Evolutionary conservation across 23 tunicate species (phyloP).

Genomic region (Phallusia fumigata): DNA sequence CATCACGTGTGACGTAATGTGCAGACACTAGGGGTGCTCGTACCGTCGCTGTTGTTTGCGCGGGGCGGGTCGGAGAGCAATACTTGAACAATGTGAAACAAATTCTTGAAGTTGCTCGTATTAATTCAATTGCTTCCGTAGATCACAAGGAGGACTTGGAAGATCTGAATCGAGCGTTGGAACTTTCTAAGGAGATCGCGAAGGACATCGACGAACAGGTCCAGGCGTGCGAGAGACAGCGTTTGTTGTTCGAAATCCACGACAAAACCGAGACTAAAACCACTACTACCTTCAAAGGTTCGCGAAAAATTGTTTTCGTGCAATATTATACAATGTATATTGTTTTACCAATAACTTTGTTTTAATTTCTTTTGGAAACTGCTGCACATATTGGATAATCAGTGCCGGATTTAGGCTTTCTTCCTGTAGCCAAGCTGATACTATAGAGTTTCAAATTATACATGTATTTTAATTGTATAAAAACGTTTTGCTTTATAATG

Average conservation of each 20-base stretch:
- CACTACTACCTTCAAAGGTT: conserved; percentile 70
- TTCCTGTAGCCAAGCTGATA: too few relatives aligned
- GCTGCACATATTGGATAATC: too few relatives aligned
- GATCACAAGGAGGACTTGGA: conserved; percentile 70
- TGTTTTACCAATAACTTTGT: too few relatives aligned
- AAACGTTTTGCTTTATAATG: too few relatives aligned
- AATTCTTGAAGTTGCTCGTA: too few relatives aligned
- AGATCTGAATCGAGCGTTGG: conserved; percentile 59
- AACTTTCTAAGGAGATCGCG: conserved; percentile 58
- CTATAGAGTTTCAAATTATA: too few relatives aligned
- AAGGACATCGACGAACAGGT: conserved; percentile 91
- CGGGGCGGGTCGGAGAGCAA: conserved; percentile 44
- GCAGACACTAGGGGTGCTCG: conserved; percentile 41
- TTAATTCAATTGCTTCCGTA: too few relatives aligned
- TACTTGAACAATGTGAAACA: not conserved
- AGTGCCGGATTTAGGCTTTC: too few relatives aligned
- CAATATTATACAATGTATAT: not conserved
- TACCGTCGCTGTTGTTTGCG: conserved; percentile 7
- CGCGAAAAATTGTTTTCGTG: not conserved
- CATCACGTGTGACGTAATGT: conserved; percentile 28
- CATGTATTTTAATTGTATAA: too few relatives aligned
- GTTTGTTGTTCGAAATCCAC: conserved; percentile 50
- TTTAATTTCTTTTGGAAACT: too few relatives aligned
- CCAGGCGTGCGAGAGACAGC: conserved; percentile 59
- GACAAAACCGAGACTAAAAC: conserved; percentile 69